These are phyloP conservation scores for Pterocles gutturalis DNA, from an alignment of 2,113 vertebrate genomes.

Conservation along the genomic window DNA sequence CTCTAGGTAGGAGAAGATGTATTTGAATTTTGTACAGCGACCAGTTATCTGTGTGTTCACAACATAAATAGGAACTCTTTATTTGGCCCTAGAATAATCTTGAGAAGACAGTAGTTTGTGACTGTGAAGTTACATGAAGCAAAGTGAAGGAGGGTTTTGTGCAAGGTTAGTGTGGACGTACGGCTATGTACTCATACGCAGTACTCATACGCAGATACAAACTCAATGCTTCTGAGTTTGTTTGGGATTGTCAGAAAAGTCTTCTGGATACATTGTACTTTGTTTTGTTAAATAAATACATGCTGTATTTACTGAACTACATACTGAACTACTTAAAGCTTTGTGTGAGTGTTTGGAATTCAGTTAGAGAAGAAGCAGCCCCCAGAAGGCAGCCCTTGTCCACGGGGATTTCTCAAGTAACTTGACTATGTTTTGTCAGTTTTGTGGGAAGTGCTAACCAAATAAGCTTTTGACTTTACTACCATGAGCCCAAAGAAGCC, in stretches of 20 bases:
- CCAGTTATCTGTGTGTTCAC: neutral
- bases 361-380: neutral
- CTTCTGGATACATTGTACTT: neutral
- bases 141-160: neutral
- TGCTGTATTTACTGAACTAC: neutral
- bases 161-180: too few relatives aligned
- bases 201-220: accelerated
- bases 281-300: neutral
- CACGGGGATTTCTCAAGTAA: neutral
- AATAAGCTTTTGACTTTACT: neutral
- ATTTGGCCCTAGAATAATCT: neutral
- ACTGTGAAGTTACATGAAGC: neutral
- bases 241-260: neutral
- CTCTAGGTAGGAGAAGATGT: neutral
- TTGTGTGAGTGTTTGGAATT: neutral
- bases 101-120: neutral
- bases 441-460: neutral
- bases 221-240: neutral
- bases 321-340: neutral
- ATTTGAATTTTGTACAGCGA: neutral
- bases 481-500: neutral
- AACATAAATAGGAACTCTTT: neutral
- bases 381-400: neutral
- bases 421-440: neutral
- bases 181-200: accelerated